Evolutionary conservation across 2,797 vertebrate genomes (phyloP), one percentile per base, ranked within the genome.

Genomic region (Borostomias antarcticus): DNA sequence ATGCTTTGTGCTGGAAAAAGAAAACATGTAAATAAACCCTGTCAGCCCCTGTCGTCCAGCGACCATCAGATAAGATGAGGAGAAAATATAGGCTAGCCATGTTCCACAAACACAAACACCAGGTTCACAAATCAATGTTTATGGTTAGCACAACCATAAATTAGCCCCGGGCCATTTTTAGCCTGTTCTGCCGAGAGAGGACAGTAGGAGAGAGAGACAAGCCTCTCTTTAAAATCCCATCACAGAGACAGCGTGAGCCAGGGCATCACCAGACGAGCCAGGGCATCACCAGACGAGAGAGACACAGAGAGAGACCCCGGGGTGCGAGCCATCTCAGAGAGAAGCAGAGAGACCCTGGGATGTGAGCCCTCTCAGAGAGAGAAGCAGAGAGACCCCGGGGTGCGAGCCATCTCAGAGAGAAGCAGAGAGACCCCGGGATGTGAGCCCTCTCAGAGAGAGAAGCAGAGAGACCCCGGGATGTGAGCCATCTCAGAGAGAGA

Each of bases 71-170:
- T 89, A 89, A 88, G 82, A 90, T 77, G 83, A 76, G 76, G 74
- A 82, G 82, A 86, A 83, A 84, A 87, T n/a, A 88, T 73, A 86
- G 88, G 53, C 60, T 64, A 60, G 79, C 64, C 79, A 74, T 81
- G 86, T 85, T 90, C 88, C 85, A 85, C 86, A 91, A 92, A 93
- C 90, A 92, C 86, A 92, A 88, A 92, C 89, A 92, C 52, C 70
- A 60, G 68, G 73, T 86, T 88, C 82, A 85, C 85, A 92, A 92
- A 92, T 91, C 90, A 91, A 82, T 43, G 75, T 87, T 73, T 81
- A 68, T 62, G 66, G 83, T 81, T 74, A 78, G 70, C 76, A 47
- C 74, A 88, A 79, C 87, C 89, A 87, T 91, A 91, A 92, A 92
- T 93, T 90, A 88, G 79, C 73, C 81, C 70, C 45, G 29, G 64